These are phyloP conservation scores for Sebastes nivosus DNA, from an alignment of 2,797 vertebrate species.

Conservation along the genomic window DNA sequence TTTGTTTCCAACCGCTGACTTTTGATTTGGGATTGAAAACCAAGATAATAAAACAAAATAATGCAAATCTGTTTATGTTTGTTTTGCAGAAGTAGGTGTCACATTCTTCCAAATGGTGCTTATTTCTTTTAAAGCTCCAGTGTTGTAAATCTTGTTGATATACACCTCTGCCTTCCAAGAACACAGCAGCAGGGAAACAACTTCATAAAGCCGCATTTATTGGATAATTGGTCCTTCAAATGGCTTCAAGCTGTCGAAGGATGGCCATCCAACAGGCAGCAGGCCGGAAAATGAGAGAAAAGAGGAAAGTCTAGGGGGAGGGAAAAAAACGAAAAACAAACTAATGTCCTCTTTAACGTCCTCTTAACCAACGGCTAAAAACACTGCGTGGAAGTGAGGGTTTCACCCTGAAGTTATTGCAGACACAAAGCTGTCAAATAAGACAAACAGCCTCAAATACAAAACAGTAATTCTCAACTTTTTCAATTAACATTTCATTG, in stretches of 20 bases:
- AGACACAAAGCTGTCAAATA: conserved; percentile 57
- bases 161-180: conserved; percentile 70
- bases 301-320: conserved; percentile 43
- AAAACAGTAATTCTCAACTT: conserved; percentile 30
- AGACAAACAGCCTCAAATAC: conserved; percentile 44
- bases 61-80: conserved; percentile 51
- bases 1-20: not conserved
- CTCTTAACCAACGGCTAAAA: conserved; percentile 64
- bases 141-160: conserved; percentile 69
- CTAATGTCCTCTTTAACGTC: conserved; percentile 69
- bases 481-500: conserved; percentile 38
- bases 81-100: conserved; percentile 43
- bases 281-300: conserved; percentile 70
- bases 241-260: conserved; percentile 80
- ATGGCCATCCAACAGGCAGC: conserved; percentile 78
- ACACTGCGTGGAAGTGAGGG: conserved; percentile 31
- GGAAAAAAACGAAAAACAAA: conserved; percentile 21
- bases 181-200: conserved; percentile 76
- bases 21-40: conserved; percentile 15
- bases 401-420: conserved; percentile 62
- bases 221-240: conserved; percentile 82
- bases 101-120: conserved; percentile 48
- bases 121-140: conserved; percentile 52
- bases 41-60: conserved; percentile 33
- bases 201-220: conserved; percentile 82